Conservation (phyloP, 2,113 vertebrate genomes). For the Eidolon helvum region DNA sequence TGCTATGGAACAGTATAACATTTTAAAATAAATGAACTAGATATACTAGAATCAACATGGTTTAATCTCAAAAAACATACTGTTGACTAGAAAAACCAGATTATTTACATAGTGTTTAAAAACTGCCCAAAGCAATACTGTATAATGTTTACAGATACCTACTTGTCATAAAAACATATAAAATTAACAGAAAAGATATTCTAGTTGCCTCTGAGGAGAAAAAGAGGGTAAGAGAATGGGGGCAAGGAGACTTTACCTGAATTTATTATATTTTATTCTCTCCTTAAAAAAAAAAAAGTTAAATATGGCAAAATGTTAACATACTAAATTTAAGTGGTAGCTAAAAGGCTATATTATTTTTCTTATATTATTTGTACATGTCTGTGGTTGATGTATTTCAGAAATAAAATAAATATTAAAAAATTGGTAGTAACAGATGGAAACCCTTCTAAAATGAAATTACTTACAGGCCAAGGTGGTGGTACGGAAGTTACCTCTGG, state of each 20-base stretch:
- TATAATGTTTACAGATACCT: background rate
- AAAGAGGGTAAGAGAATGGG: background rate
- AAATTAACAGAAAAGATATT: background rate
- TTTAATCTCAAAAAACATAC: conserved; percentile 35
- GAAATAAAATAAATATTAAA: conserved; percentile 8
- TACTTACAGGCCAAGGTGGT: conserved; percentile 89
- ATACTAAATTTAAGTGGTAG: background rate
- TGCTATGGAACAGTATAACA: conserved; percentile 6
- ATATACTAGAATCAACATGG: background rate
- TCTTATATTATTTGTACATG: background rate
- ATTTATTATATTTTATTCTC: background rate
- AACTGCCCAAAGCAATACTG: background rate
- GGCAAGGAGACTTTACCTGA: background rate
- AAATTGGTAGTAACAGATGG: background rate
- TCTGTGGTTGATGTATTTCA: conserved; percentile 43
- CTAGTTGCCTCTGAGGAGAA: conserved; percentile 4
- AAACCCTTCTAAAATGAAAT: conserved; percentile 42
- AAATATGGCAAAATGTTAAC: conserved; percentile 7
- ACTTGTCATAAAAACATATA: conserved; percentile 14
- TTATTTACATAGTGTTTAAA: conserved; percentile 19
- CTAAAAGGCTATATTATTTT: background rate
- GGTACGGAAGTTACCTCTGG: conserved; percentile 81
- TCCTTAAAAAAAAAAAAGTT: background rate
- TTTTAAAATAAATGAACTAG: conserved; percentile 34
- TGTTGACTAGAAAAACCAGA: background rate